phyloP scores from a whole-genome alignment of 2,888 invertebrate genomes.

The Machimus atricapillus region DNA sequence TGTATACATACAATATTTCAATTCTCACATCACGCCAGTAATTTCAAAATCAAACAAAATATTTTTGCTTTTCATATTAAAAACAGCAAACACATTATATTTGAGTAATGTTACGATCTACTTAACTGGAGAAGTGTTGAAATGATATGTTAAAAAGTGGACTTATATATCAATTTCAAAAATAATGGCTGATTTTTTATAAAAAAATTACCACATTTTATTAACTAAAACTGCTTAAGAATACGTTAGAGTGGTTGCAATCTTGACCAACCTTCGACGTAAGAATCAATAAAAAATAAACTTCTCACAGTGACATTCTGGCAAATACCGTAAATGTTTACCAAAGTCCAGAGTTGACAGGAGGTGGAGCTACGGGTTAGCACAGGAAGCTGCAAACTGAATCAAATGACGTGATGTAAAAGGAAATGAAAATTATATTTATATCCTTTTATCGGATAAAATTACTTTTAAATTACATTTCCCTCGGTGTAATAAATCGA shows the following conservation, averaged over 20 bases:
- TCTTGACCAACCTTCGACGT: background rate
- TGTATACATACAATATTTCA: too few relatives aligned
- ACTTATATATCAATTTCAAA: too few relatives aligned
- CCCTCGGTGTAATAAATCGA: conserved; percentile 31
- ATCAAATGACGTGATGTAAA: conserved; percentile 18
- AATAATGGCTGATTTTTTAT: background rate
- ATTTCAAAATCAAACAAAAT: too few relatives aligned
- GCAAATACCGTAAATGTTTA: background rate
- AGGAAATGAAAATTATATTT: conserved; percentile 38
- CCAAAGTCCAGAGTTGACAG: background rate
- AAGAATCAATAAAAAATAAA: background rate
- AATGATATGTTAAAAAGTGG: too few relatives aligned
- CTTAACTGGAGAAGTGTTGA: too few relatives aligned
- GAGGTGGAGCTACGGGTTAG: background rate
- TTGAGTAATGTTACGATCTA: too few relatives aligned
- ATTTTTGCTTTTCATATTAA: too few relatives aligned
- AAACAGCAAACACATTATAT: background rate
- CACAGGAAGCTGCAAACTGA: background rate
- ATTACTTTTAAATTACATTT: conserved; percentile 35
- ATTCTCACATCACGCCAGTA: too few relatives aligned
- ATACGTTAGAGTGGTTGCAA: background rate
- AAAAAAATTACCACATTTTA: background rate
- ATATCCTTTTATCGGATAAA: conserved; percentile 34
- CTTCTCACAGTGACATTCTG: background rate
- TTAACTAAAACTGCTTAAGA: background rate